Conservation (phyloP, 2,888 invertebrate species). For the Cyrtodaria siliqua region DNA sequence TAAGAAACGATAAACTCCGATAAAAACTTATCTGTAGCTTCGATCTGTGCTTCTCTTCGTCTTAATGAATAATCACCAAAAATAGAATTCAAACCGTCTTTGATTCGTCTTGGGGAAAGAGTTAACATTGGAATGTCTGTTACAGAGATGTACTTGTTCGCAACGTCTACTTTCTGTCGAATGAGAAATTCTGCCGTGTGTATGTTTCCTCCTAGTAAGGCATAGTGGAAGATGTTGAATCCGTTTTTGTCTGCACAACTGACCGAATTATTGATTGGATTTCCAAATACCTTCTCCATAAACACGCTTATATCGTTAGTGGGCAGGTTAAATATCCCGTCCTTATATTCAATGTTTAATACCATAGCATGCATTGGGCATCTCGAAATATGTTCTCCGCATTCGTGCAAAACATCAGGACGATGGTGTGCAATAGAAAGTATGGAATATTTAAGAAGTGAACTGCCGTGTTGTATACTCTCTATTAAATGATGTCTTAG, state of each 20-base stretch:
- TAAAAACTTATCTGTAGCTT: background rate
- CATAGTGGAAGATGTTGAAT: conserved; percentile 18
- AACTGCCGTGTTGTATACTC: background rate
- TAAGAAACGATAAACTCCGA: background rate
- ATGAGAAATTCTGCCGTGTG: conserved; percentile 1
- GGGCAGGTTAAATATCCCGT: background rate
- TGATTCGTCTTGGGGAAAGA: background rate
- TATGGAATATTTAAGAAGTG: background rate
- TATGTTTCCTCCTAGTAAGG: conserved; percentile 3
- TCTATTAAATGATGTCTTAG: background rate
- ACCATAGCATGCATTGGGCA: background rate
- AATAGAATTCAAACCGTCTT: background rate
- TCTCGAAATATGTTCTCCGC: background rate
- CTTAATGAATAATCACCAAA: no score
- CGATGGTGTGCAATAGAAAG: background rate
- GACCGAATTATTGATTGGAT: background rate
- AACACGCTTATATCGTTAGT: background rate
- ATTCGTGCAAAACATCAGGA: background rate
- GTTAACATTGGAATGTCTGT: background rate
- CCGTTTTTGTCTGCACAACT: conserved; percentile 13
- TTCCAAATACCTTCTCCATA: background rate
- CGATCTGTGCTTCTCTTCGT: background rate
- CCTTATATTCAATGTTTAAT: background rate
- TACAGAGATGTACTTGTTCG: background rate
- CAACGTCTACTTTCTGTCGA: background rate